Conservation (phyloP, 2,113 vertebrate genomes). For the Protomyctophum bolini region DNA sequence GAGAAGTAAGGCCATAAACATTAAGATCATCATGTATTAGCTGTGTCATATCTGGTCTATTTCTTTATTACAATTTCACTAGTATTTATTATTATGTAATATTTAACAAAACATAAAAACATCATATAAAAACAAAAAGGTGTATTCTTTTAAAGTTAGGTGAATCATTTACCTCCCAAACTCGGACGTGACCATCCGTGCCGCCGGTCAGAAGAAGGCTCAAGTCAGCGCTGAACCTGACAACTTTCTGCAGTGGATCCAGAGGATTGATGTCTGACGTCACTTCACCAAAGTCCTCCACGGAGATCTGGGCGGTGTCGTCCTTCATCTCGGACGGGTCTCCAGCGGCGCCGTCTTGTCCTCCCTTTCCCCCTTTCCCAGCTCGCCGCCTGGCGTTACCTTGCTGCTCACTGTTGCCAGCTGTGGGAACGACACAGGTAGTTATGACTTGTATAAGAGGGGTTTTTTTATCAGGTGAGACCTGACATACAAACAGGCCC, state of each 20-base stretch:
- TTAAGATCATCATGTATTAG: not conserved
- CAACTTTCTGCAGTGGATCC: conserved; percentile 90
- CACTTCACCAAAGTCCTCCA: conserved; percentile 80
- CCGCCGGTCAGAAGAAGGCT: conserved; percentile 89
- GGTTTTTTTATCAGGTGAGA: not conserved
- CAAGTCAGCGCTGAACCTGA: conserved; percentile 84
- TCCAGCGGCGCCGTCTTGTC: conserved; percentile 32
- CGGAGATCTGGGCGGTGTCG: conserved; percentile 71
- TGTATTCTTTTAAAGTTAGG: too few relatives aligned
- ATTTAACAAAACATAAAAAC: too few relatives aligned
- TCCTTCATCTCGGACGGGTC: conserved; percentile 55
- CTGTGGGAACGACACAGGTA: conserved; percentile 25
- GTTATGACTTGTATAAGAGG: not conserved
- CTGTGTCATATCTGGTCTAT: too few relatives aligned
- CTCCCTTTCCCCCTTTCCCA: conserved; percentile 57
- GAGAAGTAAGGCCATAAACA: not conserved
- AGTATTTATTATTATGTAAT: too few relatives aligned
- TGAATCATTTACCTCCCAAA: conserved; percentile 86
- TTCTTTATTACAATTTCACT: too few relatives aligned
- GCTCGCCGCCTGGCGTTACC: conserved; percentile 59
- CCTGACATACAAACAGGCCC: not conserved
- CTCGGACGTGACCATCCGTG: conserved; percentile 85
- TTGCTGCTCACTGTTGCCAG: conserved; percentile 56
- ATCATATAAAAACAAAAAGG: too few relatives aligned
- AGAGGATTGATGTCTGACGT: conserved; percentile 85